Evolutionary conservation across 2,888 invertebrate genomes (phyloP).

Genomic region (Volucella inflata): DNA sequence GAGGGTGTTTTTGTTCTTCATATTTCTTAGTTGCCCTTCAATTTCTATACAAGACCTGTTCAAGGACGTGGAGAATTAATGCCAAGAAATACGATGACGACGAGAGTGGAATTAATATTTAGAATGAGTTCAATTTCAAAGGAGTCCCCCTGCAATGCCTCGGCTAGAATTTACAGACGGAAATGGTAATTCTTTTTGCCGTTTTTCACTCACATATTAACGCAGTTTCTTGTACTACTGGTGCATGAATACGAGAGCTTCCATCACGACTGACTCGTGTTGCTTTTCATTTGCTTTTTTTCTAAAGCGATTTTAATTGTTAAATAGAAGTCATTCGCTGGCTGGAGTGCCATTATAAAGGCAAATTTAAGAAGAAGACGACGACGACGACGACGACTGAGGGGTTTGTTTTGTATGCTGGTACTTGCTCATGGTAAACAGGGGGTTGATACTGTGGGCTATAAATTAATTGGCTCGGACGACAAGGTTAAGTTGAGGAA

Average conservation of each 20-base stretch:
- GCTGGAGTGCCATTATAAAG: slow-evolving; percentile 41
- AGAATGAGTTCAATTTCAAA: not conserved
- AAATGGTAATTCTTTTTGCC: slow-evolving; percentile 40
- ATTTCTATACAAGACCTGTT: not conserved
- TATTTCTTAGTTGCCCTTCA: not conserved
- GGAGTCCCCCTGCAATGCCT: not conserved
- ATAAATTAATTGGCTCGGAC: slow-evolving; percentile 59
- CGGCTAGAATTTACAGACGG: slow-evolving; percentile 35
- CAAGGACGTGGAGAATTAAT: slow-evolving; percentile 41
- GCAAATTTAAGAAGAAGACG: not conserved
- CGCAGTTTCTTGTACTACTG: not conserved
- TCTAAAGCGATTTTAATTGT: slow-evolving; percentile 45
- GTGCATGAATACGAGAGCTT: not conserved
- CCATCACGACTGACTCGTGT: not conserved
- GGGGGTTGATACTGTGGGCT: slow-evolving; percentile 28
- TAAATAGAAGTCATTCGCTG: slow-evolving; percentile 55
- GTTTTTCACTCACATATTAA: slow-evolving; percentile 3
- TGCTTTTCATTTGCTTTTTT: slow-evolving; percentile 22
- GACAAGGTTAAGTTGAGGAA: slow-evolving; percentile 16
- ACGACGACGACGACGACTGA: not conserved
- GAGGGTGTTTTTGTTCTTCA: not conserved
- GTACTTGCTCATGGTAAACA: slow-evolving; percentile 8
- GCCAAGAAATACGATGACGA: slow-evolving; percentile 1
- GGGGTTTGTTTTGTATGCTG: not conserved
- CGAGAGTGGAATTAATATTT: not conserved